Evolutionary conservation across 1,140 invertebrate species (phyloP).

Genomic region (Callitettix versicolor): DNA sequence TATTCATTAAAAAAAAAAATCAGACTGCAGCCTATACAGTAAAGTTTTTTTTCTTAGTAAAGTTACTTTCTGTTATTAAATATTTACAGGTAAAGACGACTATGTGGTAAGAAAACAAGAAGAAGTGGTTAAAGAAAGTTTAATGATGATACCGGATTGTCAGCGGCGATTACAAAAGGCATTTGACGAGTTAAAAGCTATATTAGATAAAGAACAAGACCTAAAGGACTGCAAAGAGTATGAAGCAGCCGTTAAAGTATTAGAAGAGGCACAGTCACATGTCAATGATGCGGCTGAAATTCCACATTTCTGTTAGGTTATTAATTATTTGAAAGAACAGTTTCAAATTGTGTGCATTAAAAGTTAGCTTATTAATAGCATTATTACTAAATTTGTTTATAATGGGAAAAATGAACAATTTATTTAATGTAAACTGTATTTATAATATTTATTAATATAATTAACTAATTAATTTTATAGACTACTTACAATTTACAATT

Average conservation of each 20-base stretch:
- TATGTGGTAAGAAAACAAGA: constrained; percentile 58
- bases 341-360: constrained; percentile 5
- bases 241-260: constrained; percentile 49
- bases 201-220: constrained; percentile 61
- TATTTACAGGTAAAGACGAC: constrained; percentile 2
- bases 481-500: no score
- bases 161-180: constrained; percentile 67
- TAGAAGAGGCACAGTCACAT: constrained; percentile 59
- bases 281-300: constrained; percentile 27
- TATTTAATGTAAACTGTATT: no score
- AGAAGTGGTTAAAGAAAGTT: constrained; percentile 73
- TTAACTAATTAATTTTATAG: background rate
- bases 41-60: background rate
- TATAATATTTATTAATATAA: background rate
- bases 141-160: constrained; percentile 85
- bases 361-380: background rate
- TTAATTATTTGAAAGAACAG: background rate
- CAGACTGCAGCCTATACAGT: no score
- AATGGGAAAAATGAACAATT: background rate
- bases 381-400: background rate
- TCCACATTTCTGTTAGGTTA: constrained; percentile 5
- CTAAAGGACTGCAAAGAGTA: constrained; percentile 65
- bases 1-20: no score
- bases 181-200: constrained; percentile 60
- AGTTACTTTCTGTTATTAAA: background rate